Conservation (phyloP, 2,797 vertebrate genomes). For the Acipenser oxyrinchus region DNA sequence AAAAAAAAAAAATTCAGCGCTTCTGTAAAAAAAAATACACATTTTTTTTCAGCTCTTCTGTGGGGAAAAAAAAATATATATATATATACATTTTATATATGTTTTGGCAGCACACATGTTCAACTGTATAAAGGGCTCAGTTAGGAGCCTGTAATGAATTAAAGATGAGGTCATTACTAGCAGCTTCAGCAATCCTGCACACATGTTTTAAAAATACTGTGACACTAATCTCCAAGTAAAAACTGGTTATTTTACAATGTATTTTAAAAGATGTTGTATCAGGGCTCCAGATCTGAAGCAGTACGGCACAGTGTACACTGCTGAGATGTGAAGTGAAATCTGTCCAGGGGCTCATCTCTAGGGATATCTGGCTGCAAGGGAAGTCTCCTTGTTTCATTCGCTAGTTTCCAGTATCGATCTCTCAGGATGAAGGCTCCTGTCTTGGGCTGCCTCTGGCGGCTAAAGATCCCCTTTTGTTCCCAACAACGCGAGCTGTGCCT, state of each 20-base stretch:
- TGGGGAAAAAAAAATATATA: too few relatives aligned
- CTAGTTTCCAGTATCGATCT: slow-evolving; percentile 87
- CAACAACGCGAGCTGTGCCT: slow-evolving; percentile 68
- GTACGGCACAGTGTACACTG: slow-evolving; percentile 5
- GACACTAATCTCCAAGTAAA: neutral
- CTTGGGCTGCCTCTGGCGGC: slow-evolving; percentile 87
- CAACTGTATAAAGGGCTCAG: too few relatives aligned
- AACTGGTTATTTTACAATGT: neutral
- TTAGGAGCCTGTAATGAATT: too few relatives aligned
- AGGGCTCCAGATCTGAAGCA: neutral
- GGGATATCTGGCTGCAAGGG: slow-evolving; percentile 48
- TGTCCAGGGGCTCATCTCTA: slow-evolving; percentile 30
- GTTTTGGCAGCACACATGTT: too few relatives aligned
- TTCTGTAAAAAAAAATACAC: too few relatives aligned
- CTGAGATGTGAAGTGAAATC: neutral
- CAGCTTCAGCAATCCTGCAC: too few relatives aligned
- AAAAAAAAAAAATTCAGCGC: too few relatives aligned
- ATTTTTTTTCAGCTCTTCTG: too few relatives aligned
- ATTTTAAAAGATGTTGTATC: neutral
- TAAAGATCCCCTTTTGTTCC: slow-evolving; percentile 96
- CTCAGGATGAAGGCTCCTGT: slow-evolving; percentile 75
- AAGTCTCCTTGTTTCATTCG: slow-evolving; percentile 69
- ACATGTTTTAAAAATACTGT: too few relatives aligned
- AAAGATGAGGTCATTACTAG: too few relatives aligned
- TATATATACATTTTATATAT: too few relatives aligned